Evolutionary conservation across 2,888 invertebrate genomes (phyloP), one percentile per base, ranked within the genome.

Genomic region (Arge pagana): DNA sequence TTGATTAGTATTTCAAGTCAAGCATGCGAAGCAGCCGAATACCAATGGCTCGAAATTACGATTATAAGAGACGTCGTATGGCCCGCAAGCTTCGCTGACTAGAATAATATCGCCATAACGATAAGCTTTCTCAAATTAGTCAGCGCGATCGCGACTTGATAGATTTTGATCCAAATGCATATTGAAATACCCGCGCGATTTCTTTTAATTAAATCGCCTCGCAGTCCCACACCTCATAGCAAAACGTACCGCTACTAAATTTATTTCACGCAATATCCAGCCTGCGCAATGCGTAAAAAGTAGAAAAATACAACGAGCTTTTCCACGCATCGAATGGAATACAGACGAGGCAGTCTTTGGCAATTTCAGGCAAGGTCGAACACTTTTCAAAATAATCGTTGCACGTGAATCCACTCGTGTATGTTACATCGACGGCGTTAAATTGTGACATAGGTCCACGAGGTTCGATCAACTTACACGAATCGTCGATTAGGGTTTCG

Each of bases 11-110:
- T 64, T 61, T 61, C 59, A 55, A 40, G 58, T 60, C 56, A 58
- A 55, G 56, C 53, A 35, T 54, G 56, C 53, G 55, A 50, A 40
- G 45, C 55, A 42, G 24, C 40, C 49, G 64, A 60, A 64, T 64
- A 64, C 61, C 58, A 64, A 64, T 64, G 56, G 18, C 43, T 58
- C 60, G 54, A 64, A 63, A 63, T 61, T 61, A n/a, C 57, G 56
- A 60, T 52, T 54, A 39, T 50, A 53, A 56, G 54, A 54, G 54
- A 55, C 45, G 35, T 35, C 35, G 41, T 41, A 37, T 41, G 50
- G 39, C 41, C 48, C 37, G 30, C 37, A 21, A 24, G 19, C 39
- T 39, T 50, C 26, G 41, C 50, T 39, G 50, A 50, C 50, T 50
- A 41, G 50, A 50, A 50, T 50, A 50, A 26, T 39, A 41, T 33